Evolutionary conservation across 2,888 invertebrate genomes (phyloP), one percentile per base, ranked within the genome.

Genomic region (Brachypterus glaber): DNA sequence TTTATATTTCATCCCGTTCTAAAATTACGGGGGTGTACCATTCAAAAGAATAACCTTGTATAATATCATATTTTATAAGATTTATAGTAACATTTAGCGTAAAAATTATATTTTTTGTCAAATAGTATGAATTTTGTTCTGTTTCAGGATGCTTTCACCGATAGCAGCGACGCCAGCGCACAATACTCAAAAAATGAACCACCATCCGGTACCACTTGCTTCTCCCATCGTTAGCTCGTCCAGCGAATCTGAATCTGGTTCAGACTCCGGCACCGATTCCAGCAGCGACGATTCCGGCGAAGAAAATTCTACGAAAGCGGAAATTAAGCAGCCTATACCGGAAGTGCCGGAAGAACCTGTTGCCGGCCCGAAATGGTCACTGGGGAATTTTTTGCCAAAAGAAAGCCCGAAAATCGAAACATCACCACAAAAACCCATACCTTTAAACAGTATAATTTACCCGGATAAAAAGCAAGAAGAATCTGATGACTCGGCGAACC

Each of bases 211-310:
- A 13, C 35, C 37, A 16, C 40, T 35, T n/a, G 74, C 66, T 59
- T 72, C 57, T 57, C 76, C 49, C 68, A 70, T 53, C 70, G 75
- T 54, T 68, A 74, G 51, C 70, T 77, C 78, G 2, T 76, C 75
- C 1, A 76, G 76, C 25, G 79, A 75, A 53, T 75, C 79, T 1
- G 73, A 73, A 45, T 73, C 77, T 4, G 72, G 76, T 44, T 74
- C 78, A 0, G 74, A 73, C 9, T 70, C 75, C 1, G 77, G 74
- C 35, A 69, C 56, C 31, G 68, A 69, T 41, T 65, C 68, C 3
- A 73, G 68, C 51, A 71, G 69, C 48, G 73, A 73, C 43, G 73
- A 71, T 41, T 69, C 71, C 27, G 70, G 64, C 25, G 72, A 72
- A 33, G 70, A 70, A 29, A 57, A 51, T 38, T 49, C 45, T 34